These are phyloP conservation scores for Apus apus DNA, from an alignment of 2,113 vertebrate genomes.

Conservation along the genomic window DNA sequence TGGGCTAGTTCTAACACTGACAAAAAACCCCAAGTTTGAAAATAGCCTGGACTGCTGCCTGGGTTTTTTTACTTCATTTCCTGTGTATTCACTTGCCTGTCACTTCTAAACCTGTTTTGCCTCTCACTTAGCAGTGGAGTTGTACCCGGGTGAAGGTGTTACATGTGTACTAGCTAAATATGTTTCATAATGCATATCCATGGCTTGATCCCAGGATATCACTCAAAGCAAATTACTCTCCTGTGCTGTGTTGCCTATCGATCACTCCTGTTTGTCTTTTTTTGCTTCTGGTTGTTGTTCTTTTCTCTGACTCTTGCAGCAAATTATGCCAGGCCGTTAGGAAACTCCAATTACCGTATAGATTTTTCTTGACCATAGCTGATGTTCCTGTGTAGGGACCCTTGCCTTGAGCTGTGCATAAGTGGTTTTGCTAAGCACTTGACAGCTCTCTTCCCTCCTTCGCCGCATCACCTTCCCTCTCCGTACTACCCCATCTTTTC, in stretches of 20 bases:
- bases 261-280: background rate
- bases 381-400: background rate
- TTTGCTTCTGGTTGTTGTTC: background rate
- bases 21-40: background rate
- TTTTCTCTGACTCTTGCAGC: background rate
- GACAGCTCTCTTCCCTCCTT: background rate
- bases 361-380: slow-evolving; percentile 5
- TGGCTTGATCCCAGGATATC: background rate
- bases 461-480: background rate
- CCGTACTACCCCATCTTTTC: background rate
- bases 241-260: background rate
- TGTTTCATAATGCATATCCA: background rate
- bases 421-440: background rate
- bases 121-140: background rate
- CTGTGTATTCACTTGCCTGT: background rate
- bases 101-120: slow-evolving; percentile 12
- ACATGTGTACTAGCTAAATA: background rate
- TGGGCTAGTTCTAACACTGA: background rate
- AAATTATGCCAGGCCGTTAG: background rate
- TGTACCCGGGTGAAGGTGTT: background rate
- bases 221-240: background rate
- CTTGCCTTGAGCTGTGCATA: background rate
- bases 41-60: background rate
- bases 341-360: slow-evolving; percentile 5
- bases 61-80: background rate